Base-by-base conservation (phyloP, 2,888 invertebrate genomes). In the Bhutanitis thaidina region DNA sequence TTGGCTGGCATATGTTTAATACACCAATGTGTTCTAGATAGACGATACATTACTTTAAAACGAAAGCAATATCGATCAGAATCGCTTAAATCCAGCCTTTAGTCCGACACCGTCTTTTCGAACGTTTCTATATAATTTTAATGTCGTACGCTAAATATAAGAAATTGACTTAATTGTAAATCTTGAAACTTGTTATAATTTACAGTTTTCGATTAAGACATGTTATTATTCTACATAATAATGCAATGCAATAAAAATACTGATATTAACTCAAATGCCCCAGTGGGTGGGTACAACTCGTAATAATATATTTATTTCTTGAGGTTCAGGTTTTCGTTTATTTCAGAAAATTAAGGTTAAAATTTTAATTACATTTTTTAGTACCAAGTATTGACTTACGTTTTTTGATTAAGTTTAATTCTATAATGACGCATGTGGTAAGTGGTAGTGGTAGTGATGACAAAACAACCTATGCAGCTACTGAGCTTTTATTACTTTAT, bases 101-200 rank as follows among this genome's bases (percentile, higher is more conserved):
- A n/a, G n/a, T n/a, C n/a, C n/a, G n/a, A n/a, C n/a, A n/a, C n/a
- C n/a, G n/a, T n/a, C n/a, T n/a, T n/a, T n/a, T n/a, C n/a, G n/a
- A n/a, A n/a, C 4, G 32, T 32, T 12, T 10, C 41, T 45, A 43
- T 46, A 41, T 52, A 41, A 46, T 46, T 52, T 52, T 36, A 52
- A 30, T 46, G 43, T 37, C 36, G 40, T 25, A 8, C 34, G 16
- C 35, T 51, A 35, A 51, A 51, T 45, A 12, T 34, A 44, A 27
- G 39, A 39, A 43, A 30, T 43, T 13, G 35, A 46, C 34, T 1
- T 12, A 27, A 30, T 30, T 40, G 14, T 40, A 29, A 44, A 45
- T 14, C 13, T 29, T 16, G 12, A 45, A 45, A 45, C 50, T 50
- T n/a, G 25, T 39, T 52, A 46, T 46, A n/a, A 41, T 52, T 36